These are phyloP conservation scores for Ceratothoa steindachneri DNA, from an alignment of 2,888 invertebrate genomes.

Conservation along the genomic window DNA sequence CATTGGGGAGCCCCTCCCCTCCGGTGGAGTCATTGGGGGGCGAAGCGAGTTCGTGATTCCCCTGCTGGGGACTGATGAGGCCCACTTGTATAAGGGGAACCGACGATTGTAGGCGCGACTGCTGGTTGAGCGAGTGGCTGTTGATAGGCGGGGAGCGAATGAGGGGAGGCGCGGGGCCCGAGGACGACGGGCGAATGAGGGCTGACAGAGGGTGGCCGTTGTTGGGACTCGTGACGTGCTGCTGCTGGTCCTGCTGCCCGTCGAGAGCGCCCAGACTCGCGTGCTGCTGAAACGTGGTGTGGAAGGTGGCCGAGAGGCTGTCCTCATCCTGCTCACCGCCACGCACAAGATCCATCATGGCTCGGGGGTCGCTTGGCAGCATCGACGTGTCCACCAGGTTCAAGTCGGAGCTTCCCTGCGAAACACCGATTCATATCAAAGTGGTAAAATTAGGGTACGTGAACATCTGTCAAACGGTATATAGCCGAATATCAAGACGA, in stretches of 20 bases:
- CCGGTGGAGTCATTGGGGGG: not conserved
- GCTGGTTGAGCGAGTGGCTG: slow-evolving; percentile 1
- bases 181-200: slow-evolving; percentile 9
- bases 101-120: slow-evolving; percentile 1
- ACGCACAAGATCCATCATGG: slow-evolving; percentile 40
- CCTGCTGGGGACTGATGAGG: not conserved
- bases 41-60: not conserved
- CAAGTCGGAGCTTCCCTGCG: slow-evolving; percentile 29
- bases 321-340: slow-evolving; percentile 20
- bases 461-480: too few species aligned
- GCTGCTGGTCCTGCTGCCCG: not conserved
- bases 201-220: not conserved
- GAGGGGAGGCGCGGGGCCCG: slow-evolving; percentile 14
- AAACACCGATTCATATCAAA: too few species aligned
- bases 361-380: slow-evolving; percentile 30
- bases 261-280: not conserved
- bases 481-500: too few species aligned
- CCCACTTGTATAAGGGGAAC: not conserved
- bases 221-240: not conserved
- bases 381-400: slow-evolving; percentile 38
- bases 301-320: slow-evolving; percentile 23
- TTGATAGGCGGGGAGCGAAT: not conserved
- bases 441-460: too few species aligned
- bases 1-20: not conserved
- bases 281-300: not conserved